Percentiles rank a stretch among this genome's conserved stretches.
Conservation (phyloP, 2,797 vertebrate genomes). For the Pyrocephalus nanus region DNA sequence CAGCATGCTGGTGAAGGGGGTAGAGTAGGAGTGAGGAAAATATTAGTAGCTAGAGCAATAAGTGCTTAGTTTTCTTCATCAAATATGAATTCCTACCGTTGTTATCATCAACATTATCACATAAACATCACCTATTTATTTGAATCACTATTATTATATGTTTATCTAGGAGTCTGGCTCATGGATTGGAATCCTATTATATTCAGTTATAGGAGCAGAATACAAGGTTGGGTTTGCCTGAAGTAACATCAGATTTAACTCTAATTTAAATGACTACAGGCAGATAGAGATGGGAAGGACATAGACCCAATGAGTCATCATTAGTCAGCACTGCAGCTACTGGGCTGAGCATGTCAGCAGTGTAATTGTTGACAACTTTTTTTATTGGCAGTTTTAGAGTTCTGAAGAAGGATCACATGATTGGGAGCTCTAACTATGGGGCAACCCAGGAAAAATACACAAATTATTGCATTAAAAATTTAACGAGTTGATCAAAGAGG, state of each 20-base stretch:
- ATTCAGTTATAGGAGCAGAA: not conserved
- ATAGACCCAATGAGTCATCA: not conserved
- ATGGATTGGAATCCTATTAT: not conserved
- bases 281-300: not conserved
- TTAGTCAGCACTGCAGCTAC: not conserved
- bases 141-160: not conserved
- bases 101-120: not conserved
- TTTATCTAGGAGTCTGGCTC: not conserved
- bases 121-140: not conserved
- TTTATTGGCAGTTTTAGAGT: not conserved
- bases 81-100: not conserved
- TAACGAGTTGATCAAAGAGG: not conserved
- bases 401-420: not conserved
- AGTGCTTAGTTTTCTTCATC: not conserved
- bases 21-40: slow-evolving; percentile 37
- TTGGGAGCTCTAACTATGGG: not conserved
- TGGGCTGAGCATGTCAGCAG: not conserved
- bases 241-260: not conserved
- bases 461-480: not conserved
- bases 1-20: not conserved
- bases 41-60: not conserved
- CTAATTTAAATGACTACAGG: not conserved
- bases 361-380: not conserved
- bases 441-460: not conserved
- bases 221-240: not conserved